Base-by-base conservation (phyloP, 2,888 invertebrate genomes). In the Drosophila infuscata region DNA sequence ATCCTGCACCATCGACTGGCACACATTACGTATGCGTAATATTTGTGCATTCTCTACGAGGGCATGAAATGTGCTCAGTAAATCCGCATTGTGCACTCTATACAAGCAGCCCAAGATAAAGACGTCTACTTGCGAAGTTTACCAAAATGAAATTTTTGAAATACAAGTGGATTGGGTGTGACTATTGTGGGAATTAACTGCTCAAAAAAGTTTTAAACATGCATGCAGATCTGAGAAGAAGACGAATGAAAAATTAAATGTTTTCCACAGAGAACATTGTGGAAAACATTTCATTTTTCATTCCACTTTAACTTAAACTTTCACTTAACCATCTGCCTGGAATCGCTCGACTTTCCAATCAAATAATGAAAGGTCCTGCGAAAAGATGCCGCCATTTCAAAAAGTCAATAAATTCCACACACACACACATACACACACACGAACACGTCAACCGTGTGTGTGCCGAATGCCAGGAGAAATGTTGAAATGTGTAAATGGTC, bases 21-120 rank as follows among this genome's bases (percentile, higher is more conserved):
- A 32, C 29, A 70, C 73, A 49, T 53, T 59, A 56, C 59, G 77
- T 76, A 81, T 81, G 66, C 81, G 64, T 65, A 81, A 79, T 81
- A 70, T 70, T 64, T 73, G 43, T 59, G 58, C 33, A 70, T 70
- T 51, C 65, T 32, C 4, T 4, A 49, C 7, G 41, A 53, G 20
- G 17, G 46, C 43, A 59, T 46, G 36, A 65, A 67, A 46, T 61
- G 46, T 41, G 49, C 33, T 48, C 46, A 33, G 56, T 54, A 65
- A 59, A 78, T 63, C 29, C 25, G 29, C 38, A 73, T 49, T 52
- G 32, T 57, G 41, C 53, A 53, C 15, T 36, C 43, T 54, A 53
- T 36, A 53, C 15, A 36, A 15, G 15, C 54, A 49, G 11, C 6
- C 9, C 17, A 20, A 11, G 11, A 25, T 29, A 15, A 49, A 60